phyloP scores from a whole-genome alignment of 2,797 vertebrate species.

The Ctenopoma multispine region DNA sequence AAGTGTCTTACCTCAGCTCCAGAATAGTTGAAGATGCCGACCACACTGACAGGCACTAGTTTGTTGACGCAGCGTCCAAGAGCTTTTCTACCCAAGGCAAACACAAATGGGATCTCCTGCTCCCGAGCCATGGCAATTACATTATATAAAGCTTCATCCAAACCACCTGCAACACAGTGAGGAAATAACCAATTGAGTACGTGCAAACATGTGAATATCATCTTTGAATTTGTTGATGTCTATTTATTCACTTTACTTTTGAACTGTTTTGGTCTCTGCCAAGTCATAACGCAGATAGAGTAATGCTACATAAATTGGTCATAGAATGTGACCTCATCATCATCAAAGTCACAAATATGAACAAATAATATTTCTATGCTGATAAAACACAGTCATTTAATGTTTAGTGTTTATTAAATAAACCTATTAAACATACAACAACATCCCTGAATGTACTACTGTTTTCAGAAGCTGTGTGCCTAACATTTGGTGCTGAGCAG shows the following conservation, averaged over 20 bases:
- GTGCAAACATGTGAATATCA: neutral
- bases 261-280: too few species aligned
- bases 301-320: too few species aligned
- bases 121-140: conserved; percentile 98
- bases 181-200: too few species aligned
- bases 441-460: neutral
- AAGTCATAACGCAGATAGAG: too few species aligned
- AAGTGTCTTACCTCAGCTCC: conserved; percentile 91
- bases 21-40: conserved; percentile 97
- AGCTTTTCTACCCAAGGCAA: conserved; percentile 96
- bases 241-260: too few species aligned
- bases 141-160: conserved; percentile 97
- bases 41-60: conserved; percentile 96
- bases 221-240: too few species aligned
- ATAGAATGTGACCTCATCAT: too few species aligned
- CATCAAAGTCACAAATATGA: too few species aligned
- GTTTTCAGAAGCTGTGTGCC: neutral
- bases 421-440: too few species aligned
- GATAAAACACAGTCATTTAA: too few species aligned
- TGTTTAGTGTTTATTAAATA: too few species aligned
- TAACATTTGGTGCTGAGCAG: neutral
- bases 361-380: too few species aligned
- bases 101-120: conserved; percentile 98
- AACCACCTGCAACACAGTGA: conserved; percentile 86
- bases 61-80: conserved; percentile 98